Conservation (phyloP, 2,888 invertebrate species). For the Parelbella ahira region DNA sequence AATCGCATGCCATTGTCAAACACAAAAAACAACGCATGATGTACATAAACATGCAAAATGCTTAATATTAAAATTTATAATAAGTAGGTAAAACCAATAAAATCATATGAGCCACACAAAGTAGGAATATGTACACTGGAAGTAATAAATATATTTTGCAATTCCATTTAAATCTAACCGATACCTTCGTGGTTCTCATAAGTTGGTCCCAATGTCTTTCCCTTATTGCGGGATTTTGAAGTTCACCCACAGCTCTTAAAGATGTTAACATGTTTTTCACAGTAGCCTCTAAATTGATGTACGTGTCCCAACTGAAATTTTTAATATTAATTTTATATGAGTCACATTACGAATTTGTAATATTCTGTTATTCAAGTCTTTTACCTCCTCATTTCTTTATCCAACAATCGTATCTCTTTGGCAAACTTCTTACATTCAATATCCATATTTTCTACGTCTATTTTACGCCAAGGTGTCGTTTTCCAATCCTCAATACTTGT, state of each 20-base stretch:
- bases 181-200: conserved; percentile 97
- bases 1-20: conserved; percentile 12
- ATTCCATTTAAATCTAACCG: no score
- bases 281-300: conserved; percentile 91
- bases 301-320: conserved; percentile 90
- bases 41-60: conserved; percentile 33
- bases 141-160: no score
- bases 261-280: conserved; percentile 98
- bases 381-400: conserved; percentile 94
- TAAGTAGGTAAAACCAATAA: conserved; percentile 30
- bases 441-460: conserved; percentile 99
- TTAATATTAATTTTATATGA: background rate
- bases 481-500: conserved; percentile 98
- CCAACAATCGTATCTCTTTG: conserved; percentile 93
- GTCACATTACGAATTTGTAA: no score
- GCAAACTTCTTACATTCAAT: conserved; percentile 99
- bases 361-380: no score
- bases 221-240: conserved; percentile 97
- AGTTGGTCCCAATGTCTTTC: conserved; percentile 98
- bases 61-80: no score
- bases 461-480: conserved; percentile 97
- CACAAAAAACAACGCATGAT: conserved; percentile 12
- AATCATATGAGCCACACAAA: conserved; percentile 26
- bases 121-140: conserved; percentile 32
- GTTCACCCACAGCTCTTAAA: conserved; percentile 94